A percentile compares a stretch with the other conserved stretches of the same genome.
phyloP scores from a whole-genome alignment of 2,888 invertebrate genomes.

The Odontothrips loti region DNA sequence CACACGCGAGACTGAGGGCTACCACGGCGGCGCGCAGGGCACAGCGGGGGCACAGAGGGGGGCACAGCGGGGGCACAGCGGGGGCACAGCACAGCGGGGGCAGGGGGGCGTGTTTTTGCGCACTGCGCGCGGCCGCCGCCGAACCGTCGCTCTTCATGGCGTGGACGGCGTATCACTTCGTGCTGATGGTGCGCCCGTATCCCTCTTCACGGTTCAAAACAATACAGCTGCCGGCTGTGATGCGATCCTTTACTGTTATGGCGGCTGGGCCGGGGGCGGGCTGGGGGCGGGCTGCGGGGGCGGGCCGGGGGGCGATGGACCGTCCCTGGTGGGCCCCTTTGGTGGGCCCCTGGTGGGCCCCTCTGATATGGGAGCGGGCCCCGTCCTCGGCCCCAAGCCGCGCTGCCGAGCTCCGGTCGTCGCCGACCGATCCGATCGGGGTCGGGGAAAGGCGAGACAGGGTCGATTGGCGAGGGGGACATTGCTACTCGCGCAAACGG shows the following conservation, averaged over 20 bases:
- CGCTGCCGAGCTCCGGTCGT: too few species aligned
- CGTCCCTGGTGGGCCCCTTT: not conserved
- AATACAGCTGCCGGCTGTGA: not conserved
- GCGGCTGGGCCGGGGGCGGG: not conserved
- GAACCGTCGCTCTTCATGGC: not conserved
- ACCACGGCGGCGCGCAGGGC: too few species aligned
- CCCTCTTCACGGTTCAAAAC: not conserved
- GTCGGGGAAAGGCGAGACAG: not conserved
- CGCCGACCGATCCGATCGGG: too few species aligned
- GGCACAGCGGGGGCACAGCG: too few species aligned
- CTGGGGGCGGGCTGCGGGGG: not conserved
- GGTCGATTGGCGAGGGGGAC: not conserved
- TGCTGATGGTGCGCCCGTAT: not conserved
- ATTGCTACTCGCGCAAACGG: too few species aligned
- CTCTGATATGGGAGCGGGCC: not conserved
- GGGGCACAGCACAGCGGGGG: too few species aligned
- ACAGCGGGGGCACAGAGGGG: too few species aligned
- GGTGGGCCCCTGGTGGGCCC: not conserved
- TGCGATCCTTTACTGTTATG: slow-evolving; percentile 11
- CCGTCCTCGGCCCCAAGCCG: not conserved
- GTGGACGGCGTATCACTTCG: not conserved
- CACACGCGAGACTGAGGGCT: too few species aligned
- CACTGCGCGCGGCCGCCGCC: not conserved
- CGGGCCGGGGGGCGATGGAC: not conserved
- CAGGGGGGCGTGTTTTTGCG: too few species aligned